Evolutionary conservation across 2,888 invertebrate species (phyloP).

Genomic region (Gymnoscelis rufifasciata): DNA sequence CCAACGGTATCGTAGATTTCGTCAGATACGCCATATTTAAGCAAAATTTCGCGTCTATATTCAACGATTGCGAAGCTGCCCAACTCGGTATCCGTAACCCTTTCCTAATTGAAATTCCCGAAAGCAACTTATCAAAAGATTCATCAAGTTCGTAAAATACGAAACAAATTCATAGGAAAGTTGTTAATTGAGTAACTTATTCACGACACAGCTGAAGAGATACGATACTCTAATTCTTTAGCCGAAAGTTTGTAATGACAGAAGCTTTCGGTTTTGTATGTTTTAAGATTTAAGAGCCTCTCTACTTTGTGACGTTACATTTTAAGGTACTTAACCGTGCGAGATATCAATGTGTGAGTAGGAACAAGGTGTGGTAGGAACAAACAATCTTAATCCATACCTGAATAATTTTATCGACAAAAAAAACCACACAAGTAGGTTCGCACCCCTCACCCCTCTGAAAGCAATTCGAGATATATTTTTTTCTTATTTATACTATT

Average conservation of each 20-base stretch:
- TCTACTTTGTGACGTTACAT: too few relatives aligned
- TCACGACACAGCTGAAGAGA: conserved; percentile 16
- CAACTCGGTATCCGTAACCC: conserved; percentile 1
- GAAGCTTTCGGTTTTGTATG: background rate
- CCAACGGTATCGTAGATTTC: background rate
- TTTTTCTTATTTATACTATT: too few relatives aligned
- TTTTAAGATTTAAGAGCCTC: too few relatives aligned
- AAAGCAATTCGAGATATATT: too few relatives aligned
- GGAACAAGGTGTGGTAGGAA: too few relatives aligned
- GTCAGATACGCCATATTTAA: background rate
- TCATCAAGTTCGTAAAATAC: conserved; percentile 21
- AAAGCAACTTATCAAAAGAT: conserved; percentile 21
- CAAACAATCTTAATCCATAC: too few relatives aligned
- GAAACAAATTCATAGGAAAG: conserved; percentile 21
- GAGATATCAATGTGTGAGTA: too few relatives aligned
- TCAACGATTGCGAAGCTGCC: background rate
- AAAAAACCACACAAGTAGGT: too few relatives aligned
- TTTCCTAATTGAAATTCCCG: conserved; percentile 18
- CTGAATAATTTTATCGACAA: too few relatives aligned
- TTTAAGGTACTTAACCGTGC: too few relatives aligned
- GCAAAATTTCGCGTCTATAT: background rate
- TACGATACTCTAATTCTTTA: conserved; percentile 7
- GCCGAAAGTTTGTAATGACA: conserved; percentile 2
- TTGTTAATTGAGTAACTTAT: conserved; percentile 24
- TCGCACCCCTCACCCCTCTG: too few relatives aligned